Conservation (phyloP, 1,140 invertebrate genomes). For the Trachymyrmex septentrionalis region DNA sequence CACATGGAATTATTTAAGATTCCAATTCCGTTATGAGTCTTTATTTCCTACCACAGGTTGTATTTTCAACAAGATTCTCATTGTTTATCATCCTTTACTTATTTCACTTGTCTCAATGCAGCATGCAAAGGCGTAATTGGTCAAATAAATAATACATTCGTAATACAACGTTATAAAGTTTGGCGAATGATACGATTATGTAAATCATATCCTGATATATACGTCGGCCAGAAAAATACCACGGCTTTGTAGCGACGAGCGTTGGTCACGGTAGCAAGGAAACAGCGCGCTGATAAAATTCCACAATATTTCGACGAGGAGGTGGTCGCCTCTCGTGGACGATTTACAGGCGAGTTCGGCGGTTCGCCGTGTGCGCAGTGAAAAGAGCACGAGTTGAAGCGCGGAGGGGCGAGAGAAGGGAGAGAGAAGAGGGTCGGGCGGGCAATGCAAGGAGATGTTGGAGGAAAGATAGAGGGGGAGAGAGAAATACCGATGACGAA, state of each 20-base stretch:
- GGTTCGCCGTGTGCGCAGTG: constrained; percentile 18
- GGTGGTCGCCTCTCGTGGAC: constrained; percentile 48
- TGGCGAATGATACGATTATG: constrained; percentile 13
- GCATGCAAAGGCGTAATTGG: constrained; percentile 7
- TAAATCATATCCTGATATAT: constrained; percentile 29
- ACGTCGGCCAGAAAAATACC: constrained; percentile 7
- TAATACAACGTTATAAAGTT: neutral
- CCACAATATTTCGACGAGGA: constrained; percentile 36
- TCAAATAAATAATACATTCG: constrained; percentile 51
- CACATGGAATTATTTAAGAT: too few relatives aligned
- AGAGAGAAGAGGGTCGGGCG: constrained; percentile 53
- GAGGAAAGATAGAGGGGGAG: constrained; percentile 26
- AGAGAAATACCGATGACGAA: constrained; percentile 68
- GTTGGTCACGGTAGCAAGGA: constrained; percentile 20
- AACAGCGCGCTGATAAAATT: constrained; percentile 55
- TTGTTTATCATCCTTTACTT: neutral
- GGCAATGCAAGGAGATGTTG: constrained; percentile 9
- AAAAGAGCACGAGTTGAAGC: constrained; percentile 56
- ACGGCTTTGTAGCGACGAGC: neutral
- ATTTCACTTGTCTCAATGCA: neutral
- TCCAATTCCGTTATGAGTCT: too few relatives aligned
- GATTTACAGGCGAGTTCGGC: constrained; percentile 61
- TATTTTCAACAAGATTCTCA: too few relatives aligned
- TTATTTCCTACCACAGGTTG: too few relatives aligned
- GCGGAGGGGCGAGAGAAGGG: constrained; percentile 40